Evolutionary conservation across 2,888 invertebrate genomes (phyloP), one percentile per base, ranked within the genome.

Genomic region (Cheilosia grossa): DNA sequence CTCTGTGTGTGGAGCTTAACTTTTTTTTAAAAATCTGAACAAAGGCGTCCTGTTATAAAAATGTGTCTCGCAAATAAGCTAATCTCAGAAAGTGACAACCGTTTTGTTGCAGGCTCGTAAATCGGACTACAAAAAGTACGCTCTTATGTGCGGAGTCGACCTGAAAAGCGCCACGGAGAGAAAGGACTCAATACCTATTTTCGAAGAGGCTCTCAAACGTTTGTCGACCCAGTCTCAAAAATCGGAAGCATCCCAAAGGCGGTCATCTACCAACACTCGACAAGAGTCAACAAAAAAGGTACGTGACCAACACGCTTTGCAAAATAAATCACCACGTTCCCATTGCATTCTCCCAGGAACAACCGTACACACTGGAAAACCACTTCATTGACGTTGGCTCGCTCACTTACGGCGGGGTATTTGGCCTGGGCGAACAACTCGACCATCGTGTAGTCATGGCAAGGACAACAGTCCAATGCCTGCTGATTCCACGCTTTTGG

Each of bases 371-470:
- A 10, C 17, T 82, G 5, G 90, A 91, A 72, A 90, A 88, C 49
- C 91, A 89, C 66, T 92, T 92, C 21, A 90, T 91, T 44, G 91
- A 91, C 80, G 91, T 91, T 27, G 92, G 92, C 4, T 89, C 89
- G 0, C 63, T 91, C 0, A 89, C 89, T 13, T 89, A 88, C 86
- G 92, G 92, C 13, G 89, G 90, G 0, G 90, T 92, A 87, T 96
- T 96, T 87, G 95, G 95, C 4, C 92, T 96, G 51, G 96, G 96
- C 0, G 96, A 96, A 90, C 93, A 93, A 78, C 94, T 94, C 93
- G 91, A 93, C 1, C 94, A 95, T 89, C 93, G 96, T 15, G 93
- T 95, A 5, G 94, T 96, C 30, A 93, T 96, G 64, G 95, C 96
- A 0, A 89, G 93, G 51, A 94, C 93, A 0, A 93, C 93, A 0